Base-by-base conservation (phyloP, 2,797 vertebrate species). In the Sarcophilus harrisii region DNA sequence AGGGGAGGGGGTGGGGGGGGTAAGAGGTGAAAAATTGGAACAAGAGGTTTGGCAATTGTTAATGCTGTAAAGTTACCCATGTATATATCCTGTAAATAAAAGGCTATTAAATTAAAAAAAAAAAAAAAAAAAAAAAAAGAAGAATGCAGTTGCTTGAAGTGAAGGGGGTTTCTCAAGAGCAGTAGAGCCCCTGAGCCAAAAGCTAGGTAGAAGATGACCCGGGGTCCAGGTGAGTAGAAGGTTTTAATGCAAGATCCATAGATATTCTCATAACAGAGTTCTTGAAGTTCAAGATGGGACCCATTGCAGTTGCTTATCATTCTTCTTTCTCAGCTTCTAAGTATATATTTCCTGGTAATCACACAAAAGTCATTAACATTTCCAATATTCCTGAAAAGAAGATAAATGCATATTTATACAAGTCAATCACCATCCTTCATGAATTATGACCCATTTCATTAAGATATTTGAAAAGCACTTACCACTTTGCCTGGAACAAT, bases 111-210 rank as follows among this genome's bases (percentile, higher is more conserved):
- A n/a, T n/a, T n/a, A n/a, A n/a, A n/a, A n/a, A n/a, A n/a, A n/a
- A n/a, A n/a, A n/a, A n/a, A n/a, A n/a, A n/a, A n/a, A n/a, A n/a
- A n/a, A n/a, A n/a, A n/a, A n/a, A n/a, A n/a, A n/a, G n/a, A n/a
- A n/a, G n/a, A n/a, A n/a, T n/a, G n/a, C n/a, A n/a, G n/a, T 97
- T 98, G 96, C 93, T 87, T 97, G 95, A 98, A 98, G 45, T 98
- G 97, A 29, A 97, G 87, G 57, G 97, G 59, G 58, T 98, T 98
- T 45, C 97, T 97, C 49, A 95, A 90, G 55, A 97, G 96, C 54
- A 97, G 91, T 8, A 92, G 38, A 54, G 95, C 90, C 55, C 94
- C 96, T 12, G 32, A n/a, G 73, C 94, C 58, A 1, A 97, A 97
- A 60, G 96, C 52, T 1, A 16, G 1, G 4, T 96, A 97, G 9